Evolutionary conservation across 2,797 vertebrate species (phyloP).

Genomic region (Chrosomus eos): DNA sequence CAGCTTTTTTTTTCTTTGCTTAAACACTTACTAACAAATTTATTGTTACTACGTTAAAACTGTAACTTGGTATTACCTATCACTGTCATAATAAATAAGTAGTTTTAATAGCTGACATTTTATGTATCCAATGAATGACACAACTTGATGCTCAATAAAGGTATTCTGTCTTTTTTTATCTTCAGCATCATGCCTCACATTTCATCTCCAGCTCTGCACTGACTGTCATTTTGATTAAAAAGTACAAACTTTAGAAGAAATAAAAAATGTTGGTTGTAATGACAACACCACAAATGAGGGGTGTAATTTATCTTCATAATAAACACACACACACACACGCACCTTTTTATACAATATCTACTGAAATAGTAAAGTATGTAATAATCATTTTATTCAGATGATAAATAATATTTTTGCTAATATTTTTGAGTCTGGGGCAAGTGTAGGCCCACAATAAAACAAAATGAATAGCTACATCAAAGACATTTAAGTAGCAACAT

Average conservation of each 20-base stretch:
- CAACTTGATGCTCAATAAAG: background rate
- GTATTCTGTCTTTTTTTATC: background rate
- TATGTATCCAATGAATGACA: background rate
- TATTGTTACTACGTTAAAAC: background rate
- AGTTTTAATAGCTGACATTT: background rate
- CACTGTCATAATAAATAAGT: background rate
- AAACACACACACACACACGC: too few species aligned
- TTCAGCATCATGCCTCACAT: background rate
- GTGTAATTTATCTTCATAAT: background rate
- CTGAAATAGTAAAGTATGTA: background rate
- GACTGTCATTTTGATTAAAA: background rate
- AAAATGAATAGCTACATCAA: background rate
- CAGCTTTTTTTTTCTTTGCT: background rate
- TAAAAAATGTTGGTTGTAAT: background rate
- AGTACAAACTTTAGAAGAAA: background rate
- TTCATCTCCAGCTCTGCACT: background rate
- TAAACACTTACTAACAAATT: background rate
- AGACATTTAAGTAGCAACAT: too few species aligned
- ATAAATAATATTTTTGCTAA: too few species aligned
- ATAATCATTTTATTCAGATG: background rate
- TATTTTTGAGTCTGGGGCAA: background rate
- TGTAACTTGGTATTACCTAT: background rate
- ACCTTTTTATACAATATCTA: background rate
- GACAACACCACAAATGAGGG: background rate
- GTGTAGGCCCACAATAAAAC: background rate